phyloP scores from a whole-genome alignment of 2,797 vertebrate genomes.

The Clarias pachynema region DNA sequence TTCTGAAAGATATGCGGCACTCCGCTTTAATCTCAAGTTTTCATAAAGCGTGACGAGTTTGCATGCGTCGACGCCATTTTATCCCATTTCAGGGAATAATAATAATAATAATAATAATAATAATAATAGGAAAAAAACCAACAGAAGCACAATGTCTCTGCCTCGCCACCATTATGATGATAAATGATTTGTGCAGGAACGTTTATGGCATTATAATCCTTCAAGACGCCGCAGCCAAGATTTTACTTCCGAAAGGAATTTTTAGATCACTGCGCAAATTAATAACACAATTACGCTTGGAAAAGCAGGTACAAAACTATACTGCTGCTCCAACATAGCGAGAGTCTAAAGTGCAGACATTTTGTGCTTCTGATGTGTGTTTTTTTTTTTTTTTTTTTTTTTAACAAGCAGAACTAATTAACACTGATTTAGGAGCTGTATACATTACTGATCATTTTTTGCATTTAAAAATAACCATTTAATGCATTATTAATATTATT shows the following conservation, averaged over 20 bases:
- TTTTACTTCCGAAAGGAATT: not conserved
- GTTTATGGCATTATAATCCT: not conserved
- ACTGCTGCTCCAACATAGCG: not conserved
- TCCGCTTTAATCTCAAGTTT: not conserved
- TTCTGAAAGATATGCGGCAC: not conserved
- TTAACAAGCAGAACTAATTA: not conserved
- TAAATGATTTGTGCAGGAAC: conserved; percentile 8
- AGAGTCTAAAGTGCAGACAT: not conserved
- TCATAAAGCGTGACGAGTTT: not conserved
- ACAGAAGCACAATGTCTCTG: not conserved
- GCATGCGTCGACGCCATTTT: not conserved
- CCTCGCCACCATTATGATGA: conserved; percentile 3
- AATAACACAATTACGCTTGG: not conserved
- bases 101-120: not conserved
- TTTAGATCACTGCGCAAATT: not conserved
- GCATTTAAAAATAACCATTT: too few species aligned
- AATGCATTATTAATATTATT: too few species aligned
- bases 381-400: not conserved
- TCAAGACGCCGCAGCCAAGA: not conserved
- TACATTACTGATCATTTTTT: not conserved
- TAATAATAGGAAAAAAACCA: not conserved
- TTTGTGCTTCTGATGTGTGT: not conserved
- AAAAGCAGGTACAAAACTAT: not conserved
- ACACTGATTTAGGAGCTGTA: not conserved
- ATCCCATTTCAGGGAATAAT: not conserved